phyloP scores from a whole-genome alignment of 2,888 invertebrate genomes.

The Ochropleura leucogaster region DNA sequence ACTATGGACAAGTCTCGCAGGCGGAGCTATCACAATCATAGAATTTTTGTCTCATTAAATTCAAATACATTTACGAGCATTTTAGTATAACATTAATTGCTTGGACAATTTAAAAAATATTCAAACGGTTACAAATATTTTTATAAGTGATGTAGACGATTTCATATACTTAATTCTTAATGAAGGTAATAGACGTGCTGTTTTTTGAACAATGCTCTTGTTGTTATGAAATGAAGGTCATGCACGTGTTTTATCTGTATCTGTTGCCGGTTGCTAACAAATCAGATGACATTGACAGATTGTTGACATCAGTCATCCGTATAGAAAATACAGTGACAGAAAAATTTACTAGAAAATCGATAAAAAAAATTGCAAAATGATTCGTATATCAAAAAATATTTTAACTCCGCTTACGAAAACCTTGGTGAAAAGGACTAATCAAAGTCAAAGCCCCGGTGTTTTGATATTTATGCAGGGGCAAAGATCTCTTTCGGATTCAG shows the following conservation, averaged over 20 bases:
- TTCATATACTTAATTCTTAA: too few relatives aligned
- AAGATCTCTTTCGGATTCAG: slow-evolving; percentile 77
- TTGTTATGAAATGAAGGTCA: too few relatives aligned
- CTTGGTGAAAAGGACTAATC: slow-evolving; percentile 66
- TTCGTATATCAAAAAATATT: slow-evolving; percentile 79
- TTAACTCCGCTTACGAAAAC: slow-evolving; percentile 74
- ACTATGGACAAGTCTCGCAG: too few relatives aligned
- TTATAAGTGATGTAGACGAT: too few relatives aligned
- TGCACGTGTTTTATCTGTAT: slow-evolving; percentile 15
- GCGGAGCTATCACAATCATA: too few relatives aligned
- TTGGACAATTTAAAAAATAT: too few relatives aligned
- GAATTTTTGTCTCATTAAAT: too few relatives aligned
- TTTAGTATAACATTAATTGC: too few relatives aligned
- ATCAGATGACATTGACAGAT: slow-evolving; percentile 16
- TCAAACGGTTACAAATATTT: too few relatives aligned
- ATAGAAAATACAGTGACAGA: slow-evolving; percentile 14
- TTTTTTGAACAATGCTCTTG: too few relatives aligned
- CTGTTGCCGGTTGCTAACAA: slow-evolving; percentile 1
- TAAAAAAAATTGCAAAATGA: slow-evolving; percentile 74
- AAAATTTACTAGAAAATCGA: slow-evolving; percentile 42
- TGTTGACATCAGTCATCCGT: slow-evolving; percentile 29
- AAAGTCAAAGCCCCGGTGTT: slow-evolving; percentile 69
- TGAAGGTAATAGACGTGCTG: too few relatives aligned
- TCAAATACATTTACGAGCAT: too few relatives aligned
- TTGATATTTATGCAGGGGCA: slow-evolving; percentile 73